Base-by-base conservation (phyloP, 2,797 vertebrate species). In the Rhinophrynus dorsalis region DNA sequence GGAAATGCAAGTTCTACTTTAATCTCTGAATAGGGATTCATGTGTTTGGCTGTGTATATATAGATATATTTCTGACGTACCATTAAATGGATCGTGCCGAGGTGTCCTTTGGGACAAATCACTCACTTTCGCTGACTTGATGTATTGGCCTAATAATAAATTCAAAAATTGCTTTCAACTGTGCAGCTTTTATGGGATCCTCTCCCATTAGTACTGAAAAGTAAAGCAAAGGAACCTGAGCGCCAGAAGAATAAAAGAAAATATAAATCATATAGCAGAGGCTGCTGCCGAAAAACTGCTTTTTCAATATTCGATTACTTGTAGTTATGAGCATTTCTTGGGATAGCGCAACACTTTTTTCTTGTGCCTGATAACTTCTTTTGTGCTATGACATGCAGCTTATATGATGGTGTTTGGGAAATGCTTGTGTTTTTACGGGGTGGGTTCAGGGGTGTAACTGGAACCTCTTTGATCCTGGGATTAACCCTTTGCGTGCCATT, bases 251-350 rank as follows among this genome's bases (percentile, higher is more conserved):
- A 52, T 37, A 50, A 61, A 44, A 33, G 33, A 51, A 30, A 23
- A 33, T 51, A 68, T 60, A 68, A 68, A 60, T 68, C 67, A 60
- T 33, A 29, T 55, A 51, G 66, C 30, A 51, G 55, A 24, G 33
- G 44, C 44, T 11, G 50, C 42, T 6, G 21, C 17, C 30, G 42
- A 68, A 68, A n/a, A 59, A 68, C 66, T 68, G 66, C 66, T 68
- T 68, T 68, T 68, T 55, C 66, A 59, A 68, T 68, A 68, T 38
- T 44, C 5, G 45, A 68, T 68, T 68, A 33, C 66, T 68, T 59
- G 44, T 18, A 40, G 17, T 38, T 27, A 44, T 37, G 15, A 30
- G n/a, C n/a, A n/a, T n/a, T n/a, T n/a, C n/a, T n/a, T n/a, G n/a
- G n/a, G n/a, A n/a, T n/a, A n/a, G n/a, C n/a, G n/a, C n/a, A n/a